phyloP scores from a whole-genome alignment of 2,888 invertebrate genomes.

The Agrochola lychnidis region DNA sequence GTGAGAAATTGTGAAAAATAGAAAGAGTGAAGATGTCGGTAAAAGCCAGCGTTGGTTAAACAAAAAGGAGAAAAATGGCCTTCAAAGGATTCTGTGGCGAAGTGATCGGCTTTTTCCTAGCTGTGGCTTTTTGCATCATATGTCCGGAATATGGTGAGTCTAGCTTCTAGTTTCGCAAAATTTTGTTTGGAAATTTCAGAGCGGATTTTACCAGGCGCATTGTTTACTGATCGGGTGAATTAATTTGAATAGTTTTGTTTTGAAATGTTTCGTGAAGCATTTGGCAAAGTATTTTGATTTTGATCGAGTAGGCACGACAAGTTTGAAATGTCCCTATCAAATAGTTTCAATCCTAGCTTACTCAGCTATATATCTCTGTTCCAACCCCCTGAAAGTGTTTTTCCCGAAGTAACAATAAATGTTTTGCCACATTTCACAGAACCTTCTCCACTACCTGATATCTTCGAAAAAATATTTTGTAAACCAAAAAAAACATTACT shows the following conservation, averaged over 20 bases:
- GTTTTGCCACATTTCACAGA: background rate
- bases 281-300: slow-evolving; percentile 3
- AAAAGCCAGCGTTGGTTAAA: slow-evolving; percentile 87
- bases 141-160: slow-evolving; percentile 88
- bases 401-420: too few relatives aligned
- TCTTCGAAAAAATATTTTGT: background rate
- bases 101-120: slow-evolving; percentile 87
- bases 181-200: slow-evolving; percentile 19
- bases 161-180: slow-evolving; percentile 35
- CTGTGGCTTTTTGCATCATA: slow-evolving; percentile 86
- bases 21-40: slow-evolving; percentile 85
- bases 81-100: slow-evolving; percentile 84
- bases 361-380: background rate
- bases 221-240: slow-evolving; percentile 24
- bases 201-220: slow-evolving; percentile 3
- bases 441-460: background rate
- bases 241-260: slow-evolving; percentile 29
- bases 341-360: background rate
- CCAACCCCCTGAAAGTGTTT: background rate
- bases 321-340: background rate
- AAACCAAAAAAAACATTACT: background rate
- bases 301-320: background rate
- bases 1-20: slow-evolving; percentile 79
- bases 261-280: slow-evolving; percentile 2
- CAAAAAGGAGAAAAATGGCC: slow-evolving; percentile 85